Evolutionary conservation across 2,113 vertebrate genomes (phyloP).

Genomic region (Oryzias woworae): DNA sequence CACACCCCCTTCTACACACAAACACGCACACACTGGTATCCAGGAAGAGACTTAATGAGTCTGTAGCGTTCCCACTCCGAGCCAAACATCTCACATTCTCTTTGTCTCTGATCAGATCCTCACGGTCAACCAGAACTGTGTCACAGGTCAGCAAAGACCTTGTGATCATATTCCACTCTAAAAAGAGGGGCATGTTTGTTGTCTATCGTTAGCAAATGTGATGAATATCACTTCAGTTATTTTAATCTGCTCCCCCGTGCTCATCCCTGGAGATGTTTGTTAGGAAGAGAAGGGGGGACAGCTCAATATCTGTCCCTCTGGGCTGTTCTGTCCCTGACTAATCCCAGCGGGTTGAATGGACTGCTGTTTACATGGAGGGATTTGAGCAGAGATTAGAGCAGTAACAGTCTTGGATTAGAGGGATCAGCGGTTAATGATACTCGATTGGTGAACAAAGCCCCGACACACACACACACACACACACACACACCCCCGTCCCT

Average conservation of each 20-base stretch:
- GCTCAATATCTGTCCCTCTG: conserved; percentile 58
- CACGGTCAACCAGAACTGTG: too few relatives aligned
- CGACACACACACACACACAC: too few relatives aligned
- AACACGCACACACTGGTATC: conserved; percentile 29
- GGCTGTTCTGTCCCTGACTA: conserved; percentile 75
- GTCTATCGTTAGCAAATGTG: too few relatives aligned
- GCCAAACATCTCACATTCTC: not conserved
- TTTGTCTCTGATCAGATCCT: too few relatives aligned
- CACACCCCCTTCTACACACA: conserved; percentile 15
- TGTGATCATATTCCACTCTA: too few relatives aligned
- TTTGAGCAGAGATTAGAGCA: conserved; percentile 87
- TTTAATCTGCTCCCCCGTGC: not conserved
- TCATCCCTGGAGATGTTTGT: too few relatives aligned
- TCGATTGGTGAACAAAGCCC: conserved; percentile 38
- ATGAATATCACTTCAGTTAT: too few relatives aligned
- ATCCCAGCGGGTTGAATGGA: conserved; percentile 85
- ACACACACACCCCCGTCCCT: not conserved
- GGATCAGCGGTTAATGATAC: conserved; percentile 61
- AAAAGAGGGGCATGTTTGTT: too few relatives aligned
- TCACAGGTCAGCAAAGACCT: too few relatives aligned
- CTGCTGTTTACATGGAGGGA: conserved; percentile 87
- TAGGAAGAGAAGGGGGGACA: conserved; percentile 13
- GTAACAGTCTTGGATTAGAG: conserved; percentile 82
- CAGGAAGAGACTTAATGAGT: conserved; percentile 69
- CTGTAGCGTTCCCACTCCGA: conserved; percentile 59